Conservation (phyloP, 2,797 vertebrate species). For the Manis pentadactyla region DNA sequence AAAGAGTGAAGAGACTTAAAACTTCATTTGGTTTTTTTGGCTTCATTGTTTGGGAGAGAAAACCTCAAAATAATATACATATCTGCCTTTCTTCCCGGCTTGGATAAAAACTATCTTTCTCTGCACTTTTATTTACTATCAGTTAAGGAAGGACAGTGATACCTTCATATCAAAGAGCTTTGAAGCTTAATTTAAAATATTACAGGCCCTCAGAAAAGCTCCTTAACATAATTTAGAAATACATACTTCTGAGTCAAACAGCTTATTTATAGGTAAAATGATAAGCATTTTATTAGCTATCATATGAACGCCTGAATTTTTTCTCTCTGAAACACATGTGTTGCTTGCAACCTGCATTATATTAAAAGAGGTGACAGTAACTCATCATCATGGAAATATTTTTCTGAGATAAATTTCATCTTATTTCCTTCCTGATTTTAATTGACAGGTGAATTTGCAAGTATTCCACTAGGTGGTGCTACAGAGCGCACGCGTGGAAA, state of each 20-base stretch:
- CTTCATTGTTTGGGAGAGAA: background rate
- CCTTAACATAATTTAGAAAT: background rate
- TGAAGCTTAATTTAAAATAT: background rate
- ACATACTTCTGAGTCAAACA: slow-evolving; percentile 20
- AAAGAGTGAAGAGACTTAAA: background rate
- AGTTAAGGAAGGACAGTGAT: background rate
- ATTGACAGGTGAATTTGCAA: background rate
- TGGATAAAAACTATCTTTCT: background rate
- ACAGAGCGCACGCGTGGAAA: background rate
- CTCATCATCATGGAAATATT: background rate
- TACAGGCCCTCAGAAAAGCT: background rate
- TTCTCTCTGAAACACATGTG: background rate
- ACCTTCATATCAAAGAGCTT: background rate
- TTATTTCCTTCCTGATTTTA: background rate
- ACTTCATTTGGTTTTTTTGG: background rate
- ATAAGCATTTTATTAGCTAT: background rate
- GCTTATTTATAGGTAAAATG: background rate
- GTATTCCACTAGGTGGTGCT: slow-evolving; percentile 71
- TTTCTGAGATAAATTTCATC: slow-evolving; percentile 22
- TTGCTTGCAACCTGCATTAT: background rate
- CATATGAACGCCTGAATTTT: background rate
- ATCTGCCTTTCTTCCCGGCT: background rate
- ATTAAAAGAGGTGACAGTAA: background rate
- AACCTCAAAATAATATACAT: background rate
- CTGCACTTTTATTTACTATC: background rate